Percentiles rank a stretch among this genome's conserved stretches.
Evolutionary conservation across 2,888 invertebrate genomes (phyloP).

Genomic region (Theretra japonica): DNA sequence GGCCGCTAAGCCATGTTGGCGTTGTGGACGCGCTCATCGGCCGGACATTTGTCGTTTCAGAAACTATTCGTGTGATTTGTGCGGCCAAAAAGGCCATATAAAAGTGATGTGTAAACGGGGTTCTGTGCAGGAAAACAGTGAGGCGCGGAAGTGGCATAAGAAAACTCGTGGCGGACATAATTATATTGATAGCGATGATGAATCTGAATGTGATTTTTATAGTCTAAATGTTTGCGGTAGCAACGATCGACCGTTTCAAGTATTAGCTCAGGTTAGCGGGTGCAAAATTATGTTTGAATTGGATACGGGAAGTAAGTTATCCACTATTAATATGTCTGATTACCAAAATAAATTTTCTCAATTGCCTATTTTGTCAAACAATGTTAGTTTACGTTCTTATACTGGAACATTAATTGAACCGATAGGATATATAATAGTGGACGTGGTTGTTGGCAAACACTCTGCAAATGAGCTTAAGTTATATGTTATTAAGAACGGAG

Average conservation of each 20-base stretch:
- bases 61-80: conserved; percentile 34
- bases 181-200: conserved; percentile 14
- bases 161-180: conserved; percentile 5
- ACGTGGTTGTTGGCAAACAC: too few species aligned
- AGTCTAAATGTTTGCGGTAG: background rate
- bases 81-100: conserved; percentile 33
- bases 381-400: too few species aligned
- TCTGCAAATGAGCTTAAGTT: too few species aligned
- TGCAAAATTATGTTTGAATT: too few species aligned
- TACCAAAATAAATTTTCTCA: too few species aligned
- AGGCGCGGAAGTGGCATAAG: background rate
- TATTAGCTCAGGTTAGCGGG: too few species aligned
- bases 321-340: too few species aligned
- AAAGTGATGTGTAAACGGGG: conserved; percentile 32
- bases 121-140: background rate
- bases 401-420: too few species aligned
- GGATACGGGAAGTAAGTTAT: too few species aligned
- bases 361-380: too few species aligned
- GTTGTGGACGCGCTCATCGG: conserved; percentile 33
- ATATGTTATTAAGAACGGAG: too few species aligned
- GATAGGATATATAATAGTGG: too few species aligned
- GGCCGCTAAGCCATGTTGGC: conserved; percentile 28
- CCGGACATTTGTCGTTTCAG: conserved; percentile 34
- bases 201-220: conserved; percentile 10
- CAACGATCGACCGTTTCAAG: conserved; percentile 3